Evolutionary conservation across 2,113 vertebrate genomes (phyloP), one percentile per base, ranked within the genome.

Genomic region (Rhinoderma darwinii): DNA sequence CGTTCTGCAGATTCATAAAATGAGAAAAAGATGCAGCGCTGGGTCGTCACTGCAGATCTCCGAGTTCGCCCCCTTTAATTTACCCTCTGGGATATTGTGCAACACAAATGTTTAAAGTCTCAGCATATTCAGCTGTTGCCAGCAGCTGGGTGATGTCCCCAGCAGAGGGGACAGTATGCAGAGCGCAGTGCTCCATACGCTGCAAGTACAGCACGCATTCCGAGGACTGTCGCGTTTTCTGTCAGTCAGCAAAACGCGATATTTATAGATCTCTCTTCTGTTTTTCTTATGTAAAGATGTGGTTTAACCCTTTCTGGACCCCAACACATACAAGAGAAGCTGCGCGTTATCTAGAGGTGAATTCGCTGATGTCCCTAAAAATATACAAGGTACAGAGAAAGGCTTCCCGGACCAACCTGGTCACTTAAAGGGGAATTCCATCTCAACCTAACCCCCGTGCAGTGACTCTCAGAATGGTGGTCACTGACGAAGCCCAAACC

Each of bases 81-180:
- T 0, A 0, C 80, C 78, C 61, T 3, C 0, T 0, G 1, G 72
- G 76, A 78, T 87, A 73, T 86, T 32, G 1, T 32, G 72, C 27
- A 35, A 84, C 88, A 90, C 91, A 93, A 10, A 90, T 90, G 92
- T 89, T 50, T 88, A 68, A 41, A 43, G 35, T 88, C 79, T 89
- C 73, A 50, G 81, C 61, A 5, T 56, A 0, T 85, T 88, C 92
- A 92, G 91, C 93, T 92, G 92, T 89, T 86, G 44, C 9, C 20
- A 89, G 89, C 93, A 92, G 90, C 90, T 90, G 90, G 74, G 17
- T 30, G 63, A 37, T 85, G 88, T 89, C 86, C 35, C 39, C 25
- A 1, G 0, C 25, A 86, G 27, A 41, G 72, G 51, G 59, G 80
- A 74, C 25, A 35, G 61, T 63, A n/a, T 20, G 27, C 50, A 43